A percentile compares a stretch with the other conserved stretches of the same genome.
phyloP scores from a whole-genome alignment of 2,888 invertebrate species.

The Drosophila paramelanica region DNA sequence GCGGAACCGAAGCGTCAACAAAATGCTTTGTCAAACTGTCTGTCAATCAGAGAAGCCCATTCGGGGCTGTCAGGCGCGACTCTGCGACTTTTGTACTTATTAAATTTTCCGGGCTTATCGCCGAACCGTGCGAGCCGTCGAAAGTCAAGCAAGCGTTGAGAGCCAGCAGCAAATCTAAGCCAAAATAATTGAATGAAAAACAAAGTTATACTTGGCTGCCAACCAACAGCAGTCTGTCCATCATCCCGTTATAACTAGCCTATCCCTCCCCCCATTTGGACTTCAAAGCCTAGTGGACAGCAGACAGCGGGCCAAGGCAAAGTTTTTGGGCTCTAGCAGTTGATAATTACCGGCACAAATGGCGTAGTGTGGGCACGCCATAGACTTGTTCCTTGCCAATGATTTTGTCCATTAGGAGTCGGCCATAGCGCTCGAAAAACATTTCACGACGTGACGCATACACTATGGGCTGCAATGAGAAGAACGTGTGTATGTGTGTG shows the following conservation, averaged over 20 bases:
- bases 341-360: conserved; percentile 87
- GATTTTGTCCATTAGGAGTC: conserved; percentile 82
- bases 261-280: neutral
- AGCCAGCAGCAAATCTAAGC: conserved; percentile 49
- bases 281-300: conserved; percentile 45
- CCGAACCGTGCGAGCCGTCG: conserved; percentile 45
- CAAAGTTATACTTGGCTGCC: conserved; percentile 62
- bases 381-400: conserved; percentile 83
- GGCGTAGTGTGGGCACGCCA: conserved; percentile 88
- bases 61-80: neutral
- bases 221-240: conserved; percentile 53
- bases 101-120: conserved; percentile 72
- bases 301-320: conserved; percentile 5
- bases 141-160: conserved; percentile 62
- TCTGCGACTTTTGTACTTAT: conserved; percentile 60
- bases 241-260: conserved; percentile 11
- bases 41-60: conserved; percentile 45
- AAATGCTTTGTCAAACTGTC: conserved; percentile 65
- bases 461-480: conserved; percentile 76
- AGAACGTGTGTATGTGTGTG: no score
- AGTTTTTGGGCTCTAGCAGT: conserved; percentile 27
- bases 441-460: conserved; percentile 79
- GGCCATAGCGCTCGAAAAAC: conserved; percentile 83
- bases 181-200: conserved; percentile 76
- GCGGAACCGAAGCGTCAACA: conserved; percentile 40